These are phyloP conservation scores for Sebastes ruberrimus DNA, from an alignment of 2,797 vertebrate species.

Conservation along the genomic window DNA sequence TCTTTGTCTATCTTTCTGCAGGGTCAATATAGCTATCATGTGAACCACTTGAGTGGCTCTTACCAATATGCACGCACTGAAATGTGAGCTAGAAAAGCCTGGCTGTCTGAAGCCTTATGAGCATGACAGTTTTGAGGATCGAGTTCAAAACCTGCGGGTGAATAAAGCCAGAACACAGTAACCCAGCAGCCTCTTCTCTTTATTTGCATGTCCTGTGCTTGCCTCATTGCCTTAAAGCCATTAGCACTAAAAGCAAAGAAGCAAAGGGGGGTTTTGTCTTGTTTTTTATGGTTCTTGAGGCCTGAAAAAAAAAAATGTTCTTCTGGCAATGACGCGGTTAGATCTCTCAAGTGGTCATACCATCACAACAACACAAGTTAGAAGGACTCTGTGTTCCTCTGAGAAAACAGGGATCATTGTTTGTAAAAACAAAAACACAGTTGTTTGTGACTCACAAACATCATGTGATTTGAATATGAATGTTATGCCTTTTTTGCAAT, in stretches of 20 bases:
- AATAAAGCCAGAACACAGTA: slow-evolving; percentile 15
- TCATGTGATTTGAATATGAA: slow-evolving; percentile 39
- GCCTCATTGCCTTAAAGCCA: slow-evolving; percentile 36
- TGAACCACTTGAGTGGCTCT: slow-evolving; percentile 65
- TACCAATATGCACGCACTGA: slow-evolving; percentile 41
- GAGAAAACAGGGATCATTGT: slow-evolving; percentile 38
- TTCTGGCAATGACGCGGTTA: slow-evolving; percentile 27
- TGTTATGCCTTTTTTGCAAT: neutral
- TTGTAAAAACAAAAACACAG: neutral
- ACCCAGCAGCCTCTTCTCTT: neutral
- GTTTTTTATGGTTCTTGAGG: slow-evolving; percentile 23
- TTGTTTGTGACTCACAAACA: slow-evolving; percentile 14
- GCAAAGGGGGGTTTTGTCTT: neutral
- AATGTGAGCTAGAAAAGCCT: slow-evolving; percentile 60
- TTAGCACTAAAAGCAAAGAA: neutral
- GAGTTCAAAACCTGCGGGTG: slow-evolving; percentile 43
- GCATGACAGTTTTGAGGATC: slow-evolving; percentile 45
- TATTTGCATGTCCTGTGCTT: slow-evolving; percentile 3
- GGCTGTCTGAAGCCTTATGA: slow-evolving; percentile 21
- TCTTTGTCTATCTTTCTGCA: slow-evolving; percentile 47
- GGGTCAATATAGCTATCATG: slow-evolving; percentile 63
- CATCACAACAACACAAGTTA: slow-evolving; percentile 7
- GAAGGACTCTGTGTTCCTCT: slow-evolving; percentile 37
- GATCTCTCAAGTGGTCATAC: neutral
- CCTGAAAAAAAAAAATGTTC: neutral